Evolutionary conservation across 2,113 vertebrate species (phyloP).

Genomic region (Notechis scutatus): DNA sequence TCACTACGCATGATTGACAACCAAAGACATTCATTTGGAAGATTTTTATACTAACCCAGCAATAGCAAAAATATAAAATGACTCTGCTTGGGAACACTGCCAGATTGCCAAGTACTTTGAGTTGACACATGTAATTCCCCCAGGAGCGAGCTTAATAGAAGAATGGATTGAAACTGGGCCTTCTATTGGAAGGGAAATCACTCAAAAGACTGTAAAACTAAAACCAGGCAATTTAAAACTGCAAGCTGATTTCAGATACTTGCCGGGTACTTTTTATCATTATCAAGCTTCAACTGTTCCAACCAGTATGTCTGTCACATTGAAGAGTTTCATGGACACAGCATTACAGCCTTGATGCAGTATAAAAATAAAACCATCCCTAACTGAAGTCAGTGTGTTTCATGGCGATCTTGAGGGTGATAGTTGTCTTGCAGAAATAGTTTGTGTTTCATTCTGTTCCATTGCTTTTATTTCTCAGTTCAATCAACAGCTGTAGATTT

Average conservation of each 20-base stretch:
- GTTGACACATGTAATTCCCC: neutral
- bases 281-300: neutral
- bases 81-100: conserved; percentile 6
- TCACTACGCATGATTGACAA: conserved; percentile 1
- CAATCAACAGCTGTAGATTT: neutral
- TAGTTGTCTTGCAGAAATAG: neutral
- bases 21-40: conserved; percentile 9
- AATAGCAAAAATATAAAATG: conserved; percentile 12
- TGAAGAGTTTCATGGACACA: neutral
- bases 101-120: neutral
- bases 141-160: neutral
- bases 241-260: neutral
- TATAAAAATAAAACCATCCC: neutral
- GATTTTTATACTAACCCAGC: conserved; percentile 8
- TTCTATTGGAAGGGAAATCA: neutral
- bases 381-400: neutral
- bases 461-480: neutral
- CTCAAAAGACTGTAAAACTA: neutral
- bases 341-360: neutral
- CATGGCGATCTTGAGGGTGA: too few relatives aligned
- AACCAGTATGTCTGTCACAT: neutral
- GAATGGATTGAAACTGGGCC: neutral
- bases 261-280: neutral
- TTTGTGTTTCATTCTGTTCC: neutral
- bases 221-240: neutral